These are phyloP conservation scores for Microdon myrmicae DNA, from an alignment of 2,888 invertebrate species.

Conservation along the genomic window DNA sequence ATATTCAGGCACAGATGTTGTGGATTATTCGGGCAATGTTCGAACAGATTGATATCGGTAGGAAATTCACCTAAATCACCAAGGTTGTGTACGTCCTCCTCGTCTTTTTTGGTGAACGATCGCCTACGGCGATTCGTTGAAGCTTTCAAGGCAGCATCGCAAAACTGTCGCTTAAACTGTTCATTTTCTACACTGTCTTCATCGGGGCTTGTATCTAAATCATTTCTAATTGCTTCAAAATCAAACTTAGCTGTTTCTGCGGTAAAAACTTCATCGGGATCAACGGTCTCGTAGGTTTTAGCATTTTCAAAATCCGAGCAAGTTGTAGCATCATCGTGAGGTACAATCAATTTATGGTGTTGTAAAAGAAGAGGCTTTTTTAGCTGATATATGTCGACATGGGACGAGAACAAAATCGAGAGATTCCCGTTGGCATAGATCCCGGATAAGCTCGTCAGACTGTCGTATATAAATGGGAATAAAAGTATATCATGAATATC, in stretches of 20 bases:
- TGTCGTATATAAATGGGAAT: slow-evolving; percentile 32
- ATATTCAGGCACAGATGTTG: slow-evolving; percentile 59
- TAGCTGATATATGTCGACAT: slow-evolving; percentile 57
- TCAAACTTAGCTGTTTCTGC: slow-evolving; percentile 46
- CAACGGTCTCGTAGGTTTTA: slow-evolving; percentile 18
- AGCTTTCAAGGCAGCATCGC: slow-evolving; percentile 28
- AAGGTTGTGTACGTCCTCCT: slow-evolving; percentile 41
- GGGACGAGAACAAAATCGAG: slow-evolving; percentile 60
- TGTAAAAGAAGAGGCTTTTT: slow-evolving; percentile 50
- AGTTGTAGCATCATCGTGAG: slow-evolving; percentile 32
- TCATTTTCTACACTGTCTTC: slow-evolving; percentile 10
- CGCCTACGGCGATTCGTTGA: slow-evolving; percentile 7
- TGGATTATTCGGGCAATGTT: slow-evolving; percentile 55
- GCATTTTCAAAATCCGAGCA: slow-evolving; percentile 12
- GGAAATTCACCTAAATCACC: slow-evolving; percentile 54
- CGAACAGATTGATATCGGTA: slow-evolving; percentile 53
- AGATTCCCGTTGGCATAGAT: slow-evolving; percentile 58
- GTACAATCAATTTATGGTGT: slow-evolving; percentile 55
- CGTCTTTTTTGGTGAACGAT: slow-evolving; percentile 4
- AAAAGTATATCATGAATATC: not conserved
- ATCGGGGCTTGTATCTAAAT: slow-evolving; percentile 8
- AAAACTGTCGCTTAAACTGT: slow-evolving; percentile 23
- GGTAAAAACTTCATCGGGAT: slow-evolving; percentile 51
- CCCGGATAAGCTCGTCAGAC: slow-evolving; percentile 59
- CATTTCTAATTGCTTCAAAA: slow-evolving; percentile 32